Conservation (phyloP, 1,140 invertebrate genomes). For the Dolichoris vasculosae region DNA sequence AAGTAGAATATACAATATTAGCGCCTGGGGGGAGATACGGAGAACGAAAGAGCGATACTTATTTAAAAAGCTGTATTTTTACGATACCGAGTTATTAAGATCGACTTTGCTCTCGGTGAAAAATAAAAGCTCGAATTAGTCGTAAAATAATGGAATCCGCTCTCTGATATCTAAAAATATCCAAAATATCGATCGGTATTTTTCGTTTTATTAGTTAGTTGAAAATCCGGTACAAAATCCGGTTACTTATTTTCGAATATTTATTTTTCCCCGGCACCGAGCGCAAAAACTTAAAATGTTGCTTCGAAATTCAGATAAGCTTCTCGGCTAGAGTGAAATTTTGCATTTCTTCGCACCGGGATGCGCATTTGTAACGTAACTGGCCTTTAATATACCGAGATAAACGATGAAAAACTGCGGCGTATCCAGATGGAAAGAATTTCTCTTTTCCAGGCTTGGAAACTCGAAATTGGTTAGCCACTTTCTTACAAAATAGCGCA, state of each 20-base stretch:
- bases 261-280: neutral
- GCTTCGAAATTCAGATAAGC: neutral
- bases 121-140: neutral
- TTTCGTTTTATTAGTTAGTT: neutral
- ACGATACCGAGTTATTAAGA: neutral
- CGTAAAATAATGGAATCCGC: neutral
- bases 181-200: no score
- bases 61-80: neutral
- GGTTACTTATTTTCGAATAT: neutral
- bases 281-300: neutral
- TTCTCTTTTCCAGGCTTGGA: neutral
- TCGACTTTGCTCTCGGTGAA: neutral
- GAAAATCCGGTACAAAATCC: neutral
- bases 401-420: neutral
- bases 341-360: neutral
- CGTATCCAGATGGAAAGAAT: neutral
- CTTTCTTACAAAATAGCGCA: neutral
- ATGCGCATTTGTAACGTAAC: neutral
- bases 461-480: slow-evolving; percentile 30
- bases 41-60: neutral
- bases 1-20: neutral
- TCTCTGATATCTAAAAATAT: no score
- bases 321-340: neutral
- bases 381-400: slow-evolving; percentile 25
- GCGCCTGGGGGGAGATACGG: neutral